Base-by-base conservation (phyloP, 1,140 invertebrate species). In the Bombus vancouverensis region DNA sequence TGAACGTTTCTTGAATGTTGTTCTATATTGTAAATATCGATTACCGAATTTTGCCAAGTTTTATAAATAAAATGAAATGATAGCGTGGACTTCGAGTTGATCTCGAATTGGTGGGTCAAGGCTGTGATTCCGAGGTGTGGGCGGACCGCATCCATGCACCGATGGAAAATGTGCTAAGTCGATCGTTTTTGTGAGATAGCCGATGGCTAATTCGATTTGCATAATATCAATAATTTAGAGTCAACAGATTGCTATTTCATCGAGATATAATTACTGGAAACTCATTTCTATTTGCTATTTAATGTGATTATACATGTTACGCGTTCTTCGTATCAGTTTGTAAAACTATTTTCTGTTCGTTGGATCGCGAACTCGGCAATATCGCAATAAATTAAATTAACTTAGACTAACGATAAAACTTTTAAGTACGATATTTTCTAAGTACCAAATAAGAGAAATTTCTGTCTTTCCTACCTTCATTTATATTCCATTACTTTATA, bases 161-260 rank as follows among this genome's bases (percentile, higher is more conserved):
- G 76, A 15, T 62, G 75, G 75, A 79, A 85, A 85, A 85, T n/a
- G 57, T 44, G 34, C 34, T 22, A 85, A 80, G n/a, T 80, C 32
- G 77, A 65, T 47, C 76, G 39, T 80, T 85, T 47, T 59, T 65
- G 53, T 65, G 68, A 44, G 32, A 78, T 32, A n/a, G 65, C 76
- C 68, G 25, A 32, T 42, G 76, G 68, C 42, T 72, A 59, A 72
- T 39, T 39, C 68, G 53, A 85, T 85, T 85, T 78, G 57, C 83
- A 73, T 85, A 73, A 85, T 73, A 79, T 39, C 37, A 66, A 47
- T 66, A 66, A 84, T 44, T 84, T 47, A 39, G 22, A 83, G 3
- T 68, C 62, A 62, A 65, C 32, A 1, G 15, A 44, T 75, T 65
- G 65, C 32, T 28, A 44, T 80, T 62, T n/a, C 76, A 62, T 79